phyloP scores from a whole-genome alignment of 2,797 vertebrate species.

The Sebastes oblongus region DNA sequence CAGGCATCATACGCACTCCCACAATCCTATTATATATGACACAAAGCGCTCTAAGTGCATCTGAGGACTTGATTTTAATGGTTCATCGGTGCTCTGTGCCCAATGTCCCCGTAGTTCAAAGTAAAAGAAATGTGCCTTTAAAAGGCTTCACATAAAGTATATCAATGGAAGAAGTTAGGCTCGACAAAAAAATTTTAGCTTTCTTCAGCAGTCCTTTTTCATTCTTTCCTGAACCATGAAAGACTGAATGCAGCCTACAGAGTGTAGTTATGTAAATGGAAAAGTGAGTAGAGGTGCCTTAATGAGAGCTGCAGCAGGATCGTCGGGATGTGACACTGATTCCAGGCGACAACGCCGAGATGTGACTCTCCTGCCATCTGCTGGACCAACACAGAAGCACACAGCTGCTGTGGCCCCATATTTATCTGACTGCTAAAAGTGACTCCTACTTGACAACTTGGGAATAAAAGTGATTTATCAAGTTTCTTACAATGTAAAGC shows the following conservation, averaged over 20 bases:
- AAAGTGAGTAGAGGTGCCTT: not conserved
- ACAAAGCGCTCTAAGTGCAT: slow-evolving; percentile 40
- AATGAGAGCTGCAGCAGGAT: slow-evolving; percentile 8
- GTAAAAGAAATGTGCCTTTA: slow-evolving; percentile 8
- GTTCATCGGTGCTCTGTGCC: slow-evolving; percentile 24
- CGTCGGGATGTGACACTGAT: not conserved
- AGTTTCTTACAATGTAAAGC: too few relatives aligned
- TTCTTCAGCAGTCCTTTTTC: slow-evolving; percentile 1
- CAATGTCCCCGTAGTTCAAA: slow-evolving; percentile 30
- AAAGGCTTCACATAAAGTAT: slow-evolving; percentile 5
- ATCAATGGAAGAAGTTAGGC: slow-evolving; percentile 2
- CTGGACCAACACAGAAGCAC: slow-evolving; percentile 23
- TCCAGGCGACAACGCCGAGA: not conserved
- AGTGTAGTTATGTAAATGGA: slow-evolving; percentile 12
- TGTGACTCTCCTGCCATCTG: slow-evolving; percentile 63
- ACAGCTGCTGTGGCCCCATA: not conserved
- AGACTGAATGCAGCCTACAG: slow-evolving; percentile 7
- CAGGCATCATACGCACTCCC: slow-evolving; percentile 14
- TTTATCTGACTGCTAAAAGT: not conserved
- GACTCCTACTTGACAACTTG: too few relatives aligned
- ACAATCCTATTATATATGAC: slow-evolving; percentile 47
- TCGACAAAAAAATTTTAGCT: not conserved
- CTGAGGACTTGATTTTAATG: slow-evolving; percentile 39
- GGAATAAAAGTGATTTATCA: too few relatives aligned
- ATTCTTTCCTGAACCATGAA: not conserved